Conservation (phyloP, 2,113 vertebrate species). For the Oophaga pumilio region DNA sequence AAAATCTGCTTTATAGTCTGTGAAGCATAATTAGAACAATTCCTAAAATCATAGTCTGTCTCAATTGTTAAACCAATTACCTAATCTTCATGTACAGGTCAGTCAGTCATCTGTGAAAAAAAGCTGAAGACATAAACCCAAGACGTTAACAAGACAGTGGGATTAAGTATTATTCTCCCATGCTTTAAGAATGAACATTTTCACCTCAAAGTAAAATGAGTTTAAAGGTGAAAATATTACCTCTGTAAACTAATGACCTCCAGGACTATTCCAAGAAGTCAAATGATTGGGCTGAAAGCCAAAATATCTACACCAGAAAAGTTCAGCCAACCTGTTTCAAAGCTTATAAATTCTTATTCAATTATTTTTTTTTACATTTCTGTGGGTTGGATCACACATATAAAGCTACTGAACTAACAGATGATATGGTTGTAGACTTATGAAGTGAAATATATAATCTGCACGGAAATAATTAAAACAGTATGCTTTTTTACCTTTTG, state of each 20-base stretch:
- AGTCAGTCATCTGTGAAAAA: slow-evolving; percentile 68
- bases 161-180: slow-evolving; percentile 71
- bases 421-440: background rate
- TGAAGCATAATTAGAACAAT: slow-evolving; percentile 17
- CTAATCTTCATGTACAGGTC: slow-evolving; percentile 71
- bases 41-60: slow-evolving; percentile 1
- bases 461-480: background rate
- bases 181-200: slow-evolving; percentile 63
- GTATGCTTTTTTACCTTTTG: background rate
- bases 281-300: slow-evolving; percentile 65
- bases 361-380: slow-evolving; percentile 13
- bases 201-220: slow-evolving; percentile 61
- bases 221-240: slow-evolving; percentile 68
- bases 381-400: slow-evolving; percentile 8
- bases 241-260: slow-evolving; percentile 72
- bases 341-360: background rate
- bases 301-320: slow-evolving; percentile 66
- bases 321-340: slow-evolving; percentile 19
- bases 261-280: slow-evolving; percentile 66
- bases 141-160: slow-evolving; percentile 62
- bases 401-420: background rate
- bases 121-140: slow-evolving; percentile 60
- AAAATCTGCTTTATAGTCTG: slow-evolving; percentile 1
- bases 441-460: background rate
- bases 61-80: slow-evolving; percentile 78